phyloP scores from a whole-genome alignment of 2,113 vertebrate genomes.

The Sapayoa aenigma region DNA sequence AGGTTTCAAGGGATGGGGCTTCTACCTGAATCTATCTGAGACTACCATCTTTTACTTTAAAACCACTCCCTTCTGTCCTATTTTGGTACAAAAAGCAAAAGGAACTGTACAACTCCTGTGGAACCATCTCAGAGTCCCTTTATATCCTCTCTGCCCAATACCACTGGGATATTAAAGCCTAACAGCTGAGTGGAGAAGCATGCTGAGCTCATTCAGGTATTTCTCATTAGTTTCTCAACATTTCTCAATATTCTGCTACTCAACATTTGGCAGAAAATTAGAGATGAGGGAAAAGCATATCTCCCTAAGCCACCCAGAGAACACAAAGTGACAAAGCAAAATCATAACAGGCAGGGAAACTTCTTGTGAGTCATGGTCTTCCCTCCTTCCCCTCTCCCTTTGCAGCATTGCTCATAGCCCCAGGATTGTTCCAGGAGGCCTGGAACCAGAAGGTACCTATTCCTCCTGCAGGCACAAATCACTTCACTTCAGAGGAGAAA shows the following conservation, averaged over 20 bases:
- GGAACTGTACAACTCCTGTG: background rate
- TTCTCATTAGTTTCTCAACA: constrained; percentile 3
- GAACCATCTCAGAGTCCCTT: background rate
- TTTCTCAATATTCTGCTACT: constrained; percentile 4
- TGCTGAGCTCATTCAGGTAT: background rate
- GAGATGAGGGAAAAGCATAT: background rate
- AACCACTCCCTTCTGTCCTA: background rate
- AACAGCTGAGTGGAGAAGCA: background rate
- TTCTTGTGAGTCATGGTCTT: constrained; percentile 12
- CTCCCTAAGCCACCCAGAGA: constrained; percentile 15
- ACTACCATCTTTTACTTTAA: background rate
- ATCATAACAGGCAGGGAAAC: background rate
- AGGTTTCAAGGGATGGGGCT: background rate
- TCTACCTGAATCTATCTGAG: background rate
- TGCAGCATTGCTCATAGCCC: background rate
- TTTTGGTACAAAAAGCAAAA: background rate
- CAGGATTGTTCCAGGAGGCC: background rate
- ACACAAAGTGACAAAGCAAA: background rate
- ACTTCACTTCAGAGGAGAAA: background rate
- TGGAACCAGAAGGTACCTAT: background rate
- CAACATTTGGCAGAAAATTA: constrained; percentile 15
- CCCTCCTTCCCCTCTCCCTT: background rate
- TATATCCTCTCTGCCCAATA: background rate
- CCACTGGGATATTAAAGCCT: background rate
- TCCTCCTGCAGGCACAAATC: background rate